A percentile compares a stretch with the other conserved stretches of the same genome.
Conservation (phyloP, 1,140 invertebrate species). For the Sinonovacula constricta region DNA sequence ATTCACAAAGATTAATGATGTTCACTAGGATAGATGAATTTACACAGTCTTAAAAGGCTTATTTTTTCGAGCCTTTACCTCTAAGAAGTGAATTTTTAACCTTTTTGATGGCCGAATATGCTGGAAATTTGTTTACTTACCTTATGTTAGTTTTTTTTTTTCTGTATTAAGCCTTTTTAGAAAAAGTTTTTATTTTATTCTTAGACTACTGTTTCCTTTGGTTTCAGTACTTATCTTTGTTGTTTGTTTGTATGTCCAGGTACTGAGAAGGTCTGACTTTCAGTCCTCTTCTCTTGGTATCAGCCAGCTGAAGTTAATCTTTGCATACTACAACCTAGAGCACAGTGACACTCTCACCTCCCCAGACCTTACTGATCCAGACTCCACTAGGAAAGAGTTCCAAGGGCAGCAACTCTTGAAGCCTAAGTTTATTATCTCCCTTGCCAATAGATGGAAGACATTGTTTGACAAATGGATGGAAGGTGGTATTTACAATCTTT, state of each 20-base stretch:
- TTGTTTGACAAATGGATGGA: conserved; percentile 67
- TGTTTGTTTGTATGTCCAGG: conserved; percentile 13
- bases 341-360: conserved; percentile 28
- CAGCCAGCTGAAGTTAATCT: conserved; percentile 69
- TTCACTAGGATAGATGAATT: no score
- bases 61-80: neutral
- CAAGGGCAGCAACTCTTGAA: conserved; percentile 63
- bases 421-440: conserved; percentile 65
- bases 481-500: conserved; percentile 55
- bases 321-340: conserved; percentile 64
- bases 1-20: no score
- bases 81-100: no score
- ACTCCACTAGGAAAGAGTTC: conserved; percentile 28
- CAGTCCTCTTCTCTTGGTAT: conserved; percentile 54
- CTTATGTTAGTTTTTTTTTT: neutral
- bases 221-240: no score
- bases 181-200: no score
- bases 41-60: no score
- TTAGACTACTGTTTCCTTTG: no score
- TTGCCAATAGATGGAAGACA: conserved; percentile 65
- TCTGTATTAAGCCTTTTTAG: conserved; percentile 18
- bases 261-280: conserved; percentile 38
- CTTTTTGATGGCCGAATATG: no score
- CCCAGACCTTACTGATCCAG: neutral
- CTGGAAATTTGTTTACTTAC: no score